A percentile compares a stretch with the other conserved stretches of the same genome.
phyloP scores from a whole-genome alignment of 1,140 invertebrate species.

The Penaeus vannamei region DNA sequence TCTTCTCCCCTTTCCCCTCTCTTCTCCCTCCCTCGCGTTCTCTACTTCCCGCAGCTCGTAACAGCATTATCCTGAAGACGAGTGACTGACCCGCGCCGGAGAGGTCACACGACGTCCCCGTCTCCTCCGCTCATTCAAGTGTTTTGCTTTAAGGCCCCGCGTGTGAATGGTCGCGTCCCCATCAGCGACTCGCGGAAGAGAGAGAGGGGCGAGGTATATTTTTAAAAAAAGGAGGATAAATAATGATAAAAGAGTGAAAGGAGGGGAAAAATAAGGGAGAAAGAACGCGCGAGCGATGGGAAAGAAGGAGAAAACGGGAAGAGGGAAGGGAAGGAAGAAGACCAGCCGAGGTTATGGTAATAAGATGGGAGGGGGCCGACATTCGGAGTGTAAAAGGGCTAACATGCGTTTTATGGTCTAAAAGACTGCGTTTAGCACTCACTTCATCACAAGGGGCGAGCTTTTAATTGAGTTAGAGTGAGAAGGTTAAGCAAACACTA shows the following conservation, averaged over 20 bases:
- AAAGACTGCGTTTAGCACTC: constrained; percentile 42
- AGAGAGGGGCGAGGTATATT: neutral
- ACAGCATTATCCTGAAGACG: too few species aligned
- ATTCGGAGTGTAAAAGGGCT: constrained; percentile 24
- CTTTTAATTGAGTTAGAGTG: constrained; percentile 53
- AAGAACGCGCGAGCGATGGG: neutral
- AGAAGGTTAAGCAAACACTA: constrained; percentile 44
- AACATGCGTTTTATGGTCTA: constrained; percentile 47
- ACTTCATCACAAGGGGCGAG: constrained; percentile 41
- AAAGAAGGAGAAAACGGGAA: neutral
- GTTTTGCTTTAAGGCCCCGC: too few species aligned
- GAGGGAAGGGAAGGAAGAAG: neutral
- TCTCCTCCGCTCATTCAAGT: too few species aligned
- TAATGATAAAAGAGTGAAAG: neutral
- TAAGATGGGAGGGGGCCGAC: constrained; percentile 21
- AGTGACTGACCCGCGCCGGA: too few species aligned
- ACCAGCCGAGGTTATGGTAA: constrained; percentile 23
- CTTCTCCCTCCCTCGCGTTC: neutral
- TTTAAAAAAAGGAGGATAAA: neutral
- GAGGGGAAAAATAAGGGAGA: neutral
- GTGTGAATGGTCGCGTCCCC: too few species aligned
- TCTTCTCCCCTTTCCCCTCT: neutral
- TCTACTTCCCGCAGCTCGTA: neutral
- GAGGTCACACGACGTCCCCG: too few species aligned
- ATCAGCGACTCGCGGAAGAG: too few species aligned